A percentile compares a stretch with the other conserved stretches of the same genome.
Conservation (phyloP, 2,888 invertebrate genomes). For the Abrostola tripartita region DNA sequence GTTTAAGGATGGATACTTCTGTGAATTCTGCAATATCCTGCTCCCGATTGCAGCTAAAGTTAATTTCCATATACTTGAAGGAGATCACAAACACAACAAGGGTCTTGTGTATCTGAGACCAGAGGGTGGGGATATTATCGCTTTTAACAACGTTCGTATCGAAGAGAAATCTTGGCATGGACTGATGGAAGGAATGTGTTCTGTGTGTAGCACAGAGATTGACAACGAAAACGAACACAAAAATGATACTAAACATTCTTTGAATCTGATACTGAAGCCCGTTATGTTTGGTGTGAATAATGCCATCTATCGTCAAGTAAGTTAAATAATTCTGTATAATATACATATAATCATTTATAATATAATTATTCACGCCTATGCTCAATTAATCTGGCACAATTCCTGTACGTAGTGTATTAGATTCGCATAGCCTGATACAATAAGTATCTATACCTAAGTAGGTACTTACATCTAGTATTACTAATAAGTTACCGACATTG, state of each 20-base stretch:
- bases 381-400: too few relatives aligned
- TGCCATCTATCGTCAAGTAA: constrained; percentile 67
- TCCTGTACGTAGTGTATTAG: neutral
- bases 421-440: neutral
- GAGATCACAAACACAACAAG: constrained; percentile 62
- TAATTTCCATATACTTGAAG: constrained; percentile 66
- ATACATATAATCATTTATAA: too few relatives aligned
- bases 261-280: constrained; percentile 68
- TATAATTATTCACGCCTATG: too few relatives aligned
- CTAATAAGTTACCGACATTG: too few relatives aligned
- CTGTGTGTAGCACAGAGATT: constrained; percentile 70
- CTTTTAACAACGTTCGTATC: constrained; percentile 64
- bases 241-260: constrained; percentile 60
- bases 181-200: constrained; percentile 67
- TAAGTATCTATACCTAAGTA: neutral
- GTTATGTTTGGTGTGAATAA: constrained; percentile 60
- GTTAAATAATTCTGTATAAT: constrained; percentile 11
- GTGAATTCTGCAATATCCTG: constrained; percentile 70
- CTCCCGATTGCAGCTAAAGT: constrained; percentile 66
- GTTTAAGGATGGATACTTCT: constrained; percentile 75
- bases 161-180: constrained; percentile 72
- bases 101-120: constrained; percentile 52
- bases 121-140: constrained; percentile 55
- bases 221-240: constrained; percentile 65
- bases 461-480: too few relatives aligned